phyloP scores from a whole-genome alignment of 2,113 vertebrate genomes.

The Oryctolagus cuniculus region mOryCun1.1 NC_091444.1:29444501-29445000 shows the following conservation, averaged over 20 bases:
- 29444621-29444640: constrained; percentile 60
- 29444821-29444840: constrained; percentile 8
- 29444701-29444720: constrained; percentile 39
- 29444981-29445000: neutral
- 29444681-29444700: constrained; percentile 46
- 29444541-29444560: constrained; percentile 13
- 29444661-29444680: constrained; percentile 68
- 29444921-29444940: neutral
- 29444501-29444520: neutral
- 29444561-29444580: constrained; percentile 52
- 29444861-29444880: neutral
- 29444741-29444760: constrained; percentile 24
- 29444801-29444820: constrained; percentile 26
- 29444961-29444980: neutral
- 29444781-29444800: neutral
- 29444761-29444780: constrained; percentile 39
- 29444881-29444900: neutral
- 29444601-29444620: constrained; percentile 63
- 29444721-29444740: neutral
- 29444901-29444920: neutral
- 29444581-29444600: constrained; percentile 28
- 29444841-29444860: neutral
- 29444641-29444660: constrained; percentile 52
- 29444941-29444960: neutral
- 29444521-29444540: neutral